Percentiles rank a stretch among this genome's conserved stretches.
Evolutionary conservation across 2,888 invertebrate species (phyloP).

Genomic region (Gerosis bhagava): DNA sequence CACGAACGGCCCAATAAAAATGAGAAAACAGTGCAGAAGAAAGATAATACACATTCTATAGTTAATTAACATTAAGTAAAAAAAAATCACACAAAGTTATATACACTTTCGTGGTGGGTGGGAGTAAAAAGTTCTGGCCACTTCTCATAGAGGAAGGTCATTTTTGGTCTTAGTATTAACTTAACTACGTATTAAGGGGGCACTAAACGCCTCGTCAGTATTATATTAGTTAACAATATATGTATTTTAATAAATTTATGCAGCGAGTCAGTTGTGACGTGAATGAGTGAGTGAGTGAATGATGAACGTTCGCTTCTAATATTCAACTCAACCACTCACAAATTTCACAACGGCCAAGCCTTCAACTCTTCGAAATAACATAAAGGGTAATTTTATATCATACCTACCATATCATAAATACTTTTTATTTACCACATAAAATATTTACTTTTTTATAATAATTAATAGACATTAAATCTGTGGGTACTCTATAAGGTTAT

Average conservation of each 20-base stretch:
- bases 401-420: no score
- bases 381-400: no score
- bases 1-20: no score
- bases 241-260: no score
- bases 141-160: conserved; percentile 48
- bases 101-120: conserved; percentile 72
- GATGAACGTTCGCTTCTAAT: no score
- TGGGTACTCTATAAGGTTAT: conserved; percentile 17
- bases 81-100: conserved; percentile 58
- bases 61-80: conserved; percentile 51
- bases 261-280: no score
- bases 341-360: no score
- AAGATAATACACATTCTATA: conserved; percentile 49
- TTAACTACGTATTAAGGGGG: conserved; percentile 29
- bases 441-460: conserved; percentile 9
- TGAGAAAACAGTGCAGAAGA: conserved; percentile 39
- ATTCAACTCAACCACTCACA: no score
- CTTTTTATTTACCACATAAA: conserved; percentile 13
- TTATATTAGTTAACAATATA: conserved; percentile 20
- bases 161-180: conserved; percentile 51
- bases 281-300: no score
- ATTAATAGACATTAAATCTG: conserved; percentile 17
- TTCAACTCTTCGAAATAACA: no score
- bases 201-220: conserved; percentile 15
- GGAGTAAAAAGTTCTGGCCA: conserved; percentile 67